Conservation (phyloP, 2,888 invertebrate genomes). For the Chrysina gloriosa region DNA sequence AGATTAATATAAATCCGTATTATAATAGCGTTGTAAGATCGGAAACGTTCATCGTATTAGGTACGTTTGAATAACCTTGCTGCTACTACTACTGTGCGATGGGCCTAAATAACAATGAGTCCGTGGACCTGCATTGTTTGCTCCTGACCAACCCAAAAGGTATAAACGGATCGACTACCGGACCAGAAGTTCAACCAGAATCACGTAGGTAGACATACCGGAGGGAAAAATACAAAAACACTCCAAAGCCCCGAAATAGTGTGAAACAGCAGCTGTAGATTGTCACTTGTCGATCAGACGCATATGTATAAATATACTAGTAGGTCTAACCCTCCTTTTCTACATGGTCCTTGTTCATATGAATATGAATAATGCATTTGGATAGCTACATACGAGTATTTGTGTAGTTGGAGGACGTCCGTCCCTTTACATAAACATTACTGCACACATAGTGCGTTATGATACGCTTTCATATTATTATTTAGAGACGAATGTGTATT, state of each 20-base stretch:
- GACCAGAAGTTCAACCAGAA: slow-evolving; percentile 47
- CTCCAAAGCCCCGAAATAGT: slow-evolving; percentile 58
- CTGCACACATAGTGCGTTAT: slow-evolving; percentile 58
- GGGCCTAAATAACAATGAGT: slow-evolving; percentile 42
- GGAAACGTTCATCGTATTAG: slow-evolving; percentile 1
- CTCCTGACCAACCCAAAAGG: slow-evolving; percentile 49
- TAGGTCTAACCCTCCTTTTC: slow-evolving; percentile 30
- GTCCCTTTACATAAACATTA: slow-evolving; percentile 60
- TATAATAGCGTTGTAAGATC: slow-evolving; percentile 5
- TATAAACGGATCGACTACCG: slow-evolving; percentile 45
- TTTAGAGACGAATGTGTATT: slow-evolving; percentile 64
- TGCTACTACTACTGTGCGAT: slow-evolving; percentile 3
- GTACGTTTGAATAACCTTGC: slow-evolving; percentile 13
- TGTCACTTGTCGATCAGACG: slow-evolving; percentile 66
- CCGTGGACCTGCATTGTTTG: slow-evolving; percentile 43
- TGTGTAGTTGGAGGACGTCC: slow-evolving; percentile 42
- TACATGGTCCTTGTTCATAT: slow-evolving; percentile 61
- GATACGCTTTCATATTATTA: slow-evolving; percentile 63
- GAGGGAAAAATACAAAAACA: slow-evolving; percentile 59
- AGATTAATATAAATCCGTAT: background rate
- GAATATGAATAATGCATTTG: slow-evolving; percentile 61
- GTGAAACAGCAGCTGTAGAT: slow-evolving; percentile 65
- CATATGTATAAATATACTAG: slow-evolving; percentile 31
- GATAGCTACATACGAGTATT: slow-evolving; percentile 35
- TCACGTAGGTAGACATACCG: slow-evolving; percentile 46